Base-by-base conservation (phyloP, 2,797 vertebrate genomes). In the Spondyliosoma cantharus region DNA sequence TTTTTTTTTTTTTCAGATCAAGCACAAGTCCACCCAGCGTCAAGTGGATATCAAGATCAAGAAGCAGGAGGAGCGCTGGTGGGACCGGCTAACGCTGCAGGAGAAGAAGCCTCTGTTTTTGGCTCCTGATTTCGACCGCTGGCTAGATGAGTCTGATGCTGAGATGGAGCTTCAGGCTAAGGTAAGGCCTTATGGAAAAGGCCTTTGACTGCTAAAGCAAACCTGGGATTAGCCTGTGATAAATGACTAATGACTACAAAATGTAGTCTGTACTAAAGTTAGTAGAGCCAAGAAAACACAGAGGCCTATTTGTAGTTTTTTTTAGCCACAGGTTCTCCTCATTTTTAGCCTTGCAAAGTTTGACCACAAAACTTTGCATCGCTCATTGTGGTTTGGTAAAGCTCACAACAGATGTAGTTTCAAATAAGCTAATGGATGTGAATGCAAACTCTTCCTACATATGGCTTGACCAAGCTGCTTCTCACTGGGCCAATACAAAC, bases 131-230 rank as follows among this genome's bases (percentile, higher is more conserved):
- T 99, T 99, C 2, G 97, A 99, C 89, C 97, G 98, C 86, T 99
- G 98, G 98, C 84, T 98, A 89, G 97, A 99, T 0, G 97, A 99
- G 86, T 99, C 97, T 0, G 98, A 99, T 53, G 98, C 98, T 0
- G 98, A 99, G 90, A 96, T 96, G 96, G 98, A 99, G 90, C 96
- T 98, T 59, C 96, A 94, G 88, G 96, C 96, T 29, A 97, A 99
- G 96, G 98, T 97, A 80, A 84, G 88, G 84, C 2, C 13, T 22
- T 3, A 46, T 15, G 16, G 45, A 46, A 46, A 46, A 46, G 25
- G 5, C 43, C 29, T 72, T 22, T 32, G 22, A 22, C 32, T 67
- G 32, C 19, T 43, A 7, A 6, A 1, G 9, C 14, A 32, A 68
- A 32, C 6, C 8, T 54, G 32, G 20, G n/a, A 13, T 50, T 12